Base-by-base conservation (phyloP, 2,797 vertebrate species). In the Scarus forsteni region DNA sequence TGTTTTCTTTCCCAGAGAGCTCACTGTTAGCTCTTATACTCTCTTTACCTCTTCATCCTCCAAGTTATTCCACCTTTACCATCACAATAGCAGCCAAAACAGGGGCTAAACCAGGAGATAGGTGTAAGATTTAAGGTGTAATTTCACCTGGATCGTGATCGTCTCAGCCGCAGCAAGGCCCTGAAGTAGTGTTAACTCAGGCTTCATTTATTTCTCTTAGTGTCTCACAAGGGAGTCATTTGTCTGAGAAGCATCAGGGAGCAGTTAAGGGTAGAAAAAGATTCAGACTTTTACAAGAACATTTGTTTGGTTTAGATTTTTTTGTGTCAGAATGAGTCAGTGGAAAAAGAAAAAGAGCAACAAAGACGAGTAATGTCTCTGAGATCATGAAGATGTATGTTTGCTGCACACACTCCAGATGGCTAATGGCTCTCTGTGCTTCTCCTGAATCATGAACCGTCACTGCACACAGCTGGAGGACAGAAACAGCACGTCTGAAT, bases 191-290 rank as follows among this genome's bases (percentile, higher is more conserved):
- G 27, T 27, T 27, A 27, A 27, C 27, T 27, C 27, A 27, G 27
- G 27, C 27, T 27, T 27, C 27, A 27, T 27, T 27, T 27, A 27
- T 27, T 27, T 27, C 4, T 27, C 27, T 81, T 62, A 59, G 55
- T 58, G 59, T 69, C 42, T 71, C 70, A 61, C 6, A 6, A 82
- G 73, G 59, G 67, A 77, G 43, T 66, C 13, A 78, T 85, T 84
- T 70, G 39, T 27, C 15, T 53, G 1, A 50, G n/a, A 66, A 70
- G 44, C 74, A 72, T 70, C 59, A 59, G 67, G 58, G 60, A 81
- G 50, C 69, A 61, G 53, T 80, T 85, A 51, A 56, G 50, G 68
- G 79, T 72, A 13, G 78, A 65, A 66, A 60, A 27, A 27, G 27
- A 27, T 27, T 27, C 27, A 27, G 27, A 27, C 27, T 27, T 27